Evolutionary conservation across 2,888 invertebrate genomes (phyloP).

Genomic region (Calephelis perditalis): DNA sequence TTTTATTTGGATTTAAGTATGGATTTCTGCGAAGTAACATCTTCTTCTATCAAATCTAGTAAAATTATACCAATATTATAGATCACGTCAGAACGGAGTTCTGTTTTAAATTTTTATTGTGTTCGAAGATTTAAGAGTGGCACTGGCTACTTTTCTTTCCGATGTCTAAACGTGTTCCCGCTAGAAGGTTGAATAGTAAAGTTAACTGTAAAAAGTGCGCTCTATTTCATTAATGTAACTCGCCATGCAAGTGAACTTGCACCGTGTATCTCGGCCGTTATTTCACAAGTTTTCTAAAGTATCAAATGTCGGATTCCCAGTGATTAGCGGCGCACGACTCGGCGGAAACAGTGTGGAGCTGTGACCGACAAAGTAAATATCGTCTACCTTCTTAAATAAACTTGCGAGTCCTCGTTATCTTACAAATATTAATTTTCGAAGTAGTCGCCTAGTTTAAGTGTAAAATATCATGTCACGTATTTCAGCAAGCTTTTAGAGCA

Average conservation of each 20-base stretch:
- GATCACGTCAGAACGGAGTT: too few species aligned
- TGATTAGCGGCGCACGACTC: constrained; percentile 65
- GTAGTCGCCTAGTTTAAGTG: constrained; percentile 32
- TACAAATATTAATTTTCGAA: constrained; percentile 41
- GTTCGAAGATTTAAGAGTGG: too few species aligned
- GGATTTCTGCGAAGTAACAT: too few species aligned
- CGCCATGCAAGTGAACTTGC: not conserved
- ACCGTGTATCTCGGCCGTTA: constrained; percentile 31
- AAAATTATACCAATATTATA: too few species aligned
- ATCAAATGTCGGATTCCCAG: constrained; percentile 55
- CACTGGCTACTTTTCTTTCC: too few species aligned
- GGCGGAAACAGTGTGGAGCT: constrained; percentile 37
- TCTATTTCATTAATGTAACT: not conserved
- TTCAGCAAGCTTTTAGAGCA: constrained; percentile 37
- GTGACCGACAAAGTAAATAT: constrained; percentile 45
- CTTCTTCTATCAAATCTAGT: too few species aligned
- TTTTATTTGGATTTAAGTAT: too few species aligned
- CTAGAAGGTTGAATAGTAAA: too few species aligned
- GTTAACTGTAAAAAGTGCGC: too few species aligned
- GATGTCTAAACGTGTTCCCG: too few species aligned
- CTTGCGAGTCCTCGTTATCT: constrained; percentile 34
- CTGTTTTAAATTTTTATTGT: too few species aligned
- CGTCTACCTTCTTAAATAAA: constrained; percentile 32
- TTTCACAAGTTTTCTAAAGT: constrained; percentile 56
- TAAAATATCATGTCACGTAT: constrained; percentile 47